Percentiles rank a stretch among this genome's conserved stretches.
phyloP scores from a whole-genome alignment of 2,888 invertebrate species.

The Molanna angustata region DNA sequence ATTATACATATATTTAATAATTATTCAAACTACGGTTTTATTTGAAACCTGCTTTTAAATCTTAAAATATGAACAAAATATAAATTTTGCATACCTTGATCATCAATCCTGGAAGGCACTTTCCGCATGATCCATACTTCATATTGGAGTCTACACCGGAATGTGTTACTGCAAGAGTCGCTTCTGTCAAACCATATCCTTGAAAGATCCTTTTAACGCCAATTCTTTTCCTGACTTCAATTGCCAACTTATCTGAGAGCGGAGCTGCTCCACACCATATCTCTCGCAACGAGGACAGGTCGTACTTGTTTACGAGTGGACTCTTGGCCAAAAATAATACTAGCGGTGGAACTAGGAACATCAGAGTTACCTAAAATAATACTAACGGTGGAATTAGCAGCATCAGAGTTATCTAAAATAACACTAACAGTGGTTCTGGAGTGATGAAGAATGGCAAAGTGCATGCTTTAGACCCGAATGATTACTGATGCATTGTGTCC shows the following conservation, averaged over 20 bases:
- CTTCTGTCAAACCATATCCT: slow-evolving; percentile 80
- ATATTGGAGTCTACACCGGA: neutral
- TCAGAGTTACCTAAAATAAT: slow-evolving; percentile 58
- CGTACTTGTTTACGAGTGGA: slow-evolving; percentile 71
- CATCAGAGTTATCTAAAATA: too few relatives aligned
- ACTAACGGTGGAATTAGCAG: neutral
- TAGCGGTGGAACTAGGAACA: slow-evolving; percentile 79
- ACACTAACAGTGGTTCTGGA: too few relatives aligned
- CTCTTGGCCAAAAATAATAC: slow-evolving; percentile 80
- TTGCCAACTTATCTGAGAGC: slow-evolving; percentile 67
- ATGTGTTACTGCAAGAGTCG: slow-evolving; percentile 54
- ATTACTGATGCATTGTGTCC: too few relatives aligned
- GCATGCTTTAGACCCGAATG: too few relatives aligned
- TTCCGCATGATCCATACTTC: slow-evolving; percentile 19
- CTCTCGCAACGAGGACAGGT: slow-evolving; percentile 67
- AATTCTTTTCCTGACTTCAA: slow-evolving; percentile 50
- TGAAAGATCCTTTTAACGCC: slow-evolving; percentile 60
- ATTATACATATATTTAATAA: too few relatives aligned
- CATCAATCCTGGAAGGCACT: slow-evolving; percentile 13
- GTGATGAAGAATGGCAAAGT: too few relatives aligned
- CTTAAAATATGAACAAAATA: too few relatives aligned
- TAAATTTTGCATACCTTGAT: slow-evolving; percentile 23
- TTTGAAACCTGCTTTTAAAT: too few relatives aligned
- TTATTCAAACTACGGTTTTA: too few relatives aligned
- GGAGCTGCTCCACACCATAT: slow-evolving; percentile 82